These are phyloP conservation scores for Metellina segmentata DNA, from an alignment of 2,888 invertebrate species.

Conservation along the genomic window DNA sequence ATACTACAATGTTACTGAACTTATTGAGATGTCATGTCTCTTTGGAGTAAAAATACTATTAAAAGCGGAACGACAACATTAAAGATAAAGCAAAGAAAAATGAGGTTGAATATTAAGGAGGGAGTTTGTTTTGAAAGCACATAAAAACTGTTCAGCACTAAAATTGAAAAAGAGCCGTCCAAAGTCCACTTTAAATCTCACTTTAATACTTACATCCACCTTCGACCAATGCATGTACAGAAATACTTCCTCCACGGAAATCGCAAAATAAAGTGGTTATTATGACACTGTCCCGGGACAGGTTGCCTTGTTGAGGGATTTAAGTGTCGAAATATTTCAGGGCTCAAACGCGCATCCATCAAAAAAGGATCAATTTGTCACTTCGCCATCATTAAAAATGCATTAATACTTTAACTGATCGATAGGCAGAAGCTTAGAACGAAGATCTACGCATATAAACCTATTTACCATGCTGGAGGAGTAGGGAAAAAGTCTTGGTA, in stretches of 20 bases:
- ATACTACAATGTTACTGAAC: too few species aligned
- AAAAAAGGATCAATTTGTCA: conserved; percentile 65
- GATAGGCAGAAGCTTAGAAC: conserved; percentile 31
- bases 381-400: conserved; percentile 61
- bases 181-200: background rate
- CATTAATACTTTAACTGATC: conserved; percentile 58
- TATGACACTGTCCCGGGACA: background rate
- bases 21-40: too few species aligned
- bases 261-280: conserved; percentile 27
- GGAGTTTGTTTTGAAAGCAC: too few species aligned
- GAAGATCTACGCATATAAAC: conserved; percentile 7
- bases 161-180: too few species aligned
- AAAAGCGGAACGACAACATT: too few species aligned
- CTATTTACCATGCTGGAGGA: conserved; percentile 4
- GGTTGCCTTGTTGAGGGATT: conserved; percentile 42
- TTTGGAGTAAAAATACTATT: too few species aligned
- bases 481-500: background rate
- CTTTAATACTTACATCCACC: background rate
- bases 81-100: too few species aligned
- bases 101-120: too few species aligned
- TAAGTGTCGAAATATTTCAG: conserved; percentile 54
- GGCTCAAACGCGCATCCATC: conserved; percentile 38
- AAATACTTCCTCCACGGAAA: background rate
- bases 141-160: too few species aligned
- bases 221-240: background rate